Conservation (phyloP, 2,888 invertebrate genomes). For the Coleophora deauratella region DNA sequence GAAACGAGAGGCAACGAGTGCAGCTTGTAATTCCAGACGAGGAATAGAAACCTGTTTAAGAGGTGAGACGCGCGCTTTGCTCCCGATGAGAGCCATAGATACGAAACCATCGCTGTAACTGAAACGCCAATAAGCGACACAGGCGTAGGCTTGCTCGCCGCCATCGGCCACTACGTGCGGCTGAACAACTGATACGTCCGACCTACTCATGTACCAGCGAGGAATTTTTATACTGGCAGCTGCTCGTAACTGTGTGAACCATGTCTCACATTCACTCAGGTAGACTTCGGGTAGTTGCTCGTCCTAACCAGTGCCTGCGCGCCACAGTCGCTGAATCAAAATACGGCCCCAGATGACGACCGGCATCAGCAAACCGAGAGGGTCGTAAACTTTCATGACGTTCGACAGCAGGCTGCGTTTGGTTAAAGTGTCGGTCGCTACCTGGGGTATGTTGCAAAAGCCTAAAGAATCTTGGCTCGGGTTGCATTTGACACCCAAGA, state of each 20-base stretch:
- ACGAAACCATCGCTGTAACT: background rate
- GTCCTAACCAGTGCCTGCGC: no score
- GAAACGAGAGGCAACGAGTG: constrained; percentile 4
- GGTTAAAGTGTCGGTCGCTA: background rate
- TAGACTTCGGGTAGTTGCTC: no score
- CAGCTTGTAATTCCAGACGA: constrained; percentile 8
- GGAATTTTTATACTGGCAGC: background rate
- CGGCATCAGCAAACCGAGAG: constrained; percentile 1
- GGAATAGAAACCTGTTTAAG: constrained; percentile 6
- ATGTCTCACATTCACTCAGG: background rate
- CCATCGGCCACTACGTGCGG: constrained; percentile 6
- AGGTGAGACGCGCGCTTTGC: constrained; percentile 6
- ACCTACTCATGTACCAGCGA: background rate
- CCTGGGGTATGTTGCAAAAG: background rate
- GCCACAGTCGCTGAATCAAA: no score
- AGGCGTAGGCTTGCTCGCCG: constrained; percentile 7
- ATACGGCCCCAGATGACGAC: no score
- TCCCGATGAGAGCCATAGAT: constrained; percentile 1
- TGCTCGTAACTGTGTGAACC: background rate
- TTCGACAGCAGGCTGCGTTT: background rate
- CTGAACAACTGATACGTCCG: background rate
- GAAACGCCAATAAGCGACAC: constrained; percentile 7
- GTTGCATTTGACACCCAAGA: constrained; percentile 4
- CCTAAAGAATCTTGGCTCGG: background rate
- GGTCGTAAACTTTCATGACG: constrained; percentile 4